Percentiles rank a stretch among this genome's conserved stretches.
phyloP scores from a whole-genome alignment of 1,140 invertebrate species.

The Hypothenemus hampei region DNA sequence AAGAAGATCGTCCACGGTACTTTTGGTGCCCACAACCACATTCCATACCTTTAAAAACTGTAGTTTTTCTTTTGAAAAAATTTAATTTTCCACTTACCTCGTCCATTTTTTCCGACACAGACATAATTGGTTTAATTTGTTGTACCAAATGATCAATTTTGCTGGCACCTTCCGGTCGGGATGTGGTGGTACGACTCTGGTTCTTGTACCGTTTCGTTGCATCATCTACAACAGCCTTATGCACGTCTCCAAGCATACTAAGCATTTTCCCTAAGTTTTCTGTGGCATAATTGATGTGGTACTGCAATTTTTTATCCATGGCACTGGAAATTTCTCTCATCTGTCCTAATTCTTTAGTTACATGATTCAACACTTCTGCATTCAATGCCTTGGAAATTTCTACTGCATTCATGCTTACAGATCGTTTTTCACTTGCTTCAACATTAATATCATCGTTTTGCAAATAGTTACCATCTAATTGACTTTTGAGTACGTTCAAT shows the following conservation, averaged over 20 bases:
- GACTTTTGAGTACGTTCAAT: conserved; percentile 69
- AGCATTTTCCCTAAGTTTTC: conserved; percentile 73
- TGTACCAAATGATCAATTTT: conserved; percentile 73
- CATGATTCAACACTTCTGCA: conserved; percentile 68
- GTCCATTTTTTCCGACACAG: conserved; percentile 84
- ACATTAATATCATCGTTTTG: conserved; percentile 75
- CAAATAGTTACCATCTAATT: conserved; percentile 74
- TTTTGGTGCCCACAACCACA: conserved; percentile 80
- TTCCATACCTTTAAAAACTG: conserved; percentile 60
- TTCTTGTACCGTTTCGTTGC: conserved; percentile 37
- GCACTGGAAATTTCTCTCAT: conserved; percentile 67
- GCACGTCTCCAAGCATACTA: conserved; percentile 71
- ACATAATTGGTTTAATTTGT: conserved; percentile 75
- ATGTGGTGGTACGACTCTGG: conserved; percentile 48
- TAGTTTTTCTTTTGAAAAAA: neutral
- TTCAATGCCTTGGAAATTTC: conserved; percentile 75
- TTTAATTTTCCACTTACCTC: conserved; percentile 45
- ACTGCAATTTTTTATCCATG: conserved; percentile 76
- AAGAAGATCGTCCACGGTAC: conserved; percentile 74
- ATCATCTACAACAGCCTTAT: conserved; percentile 70
- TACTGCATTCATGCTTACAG: conserved; percentile 70
- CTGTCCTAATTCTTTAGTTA: conserved; percentile 69
- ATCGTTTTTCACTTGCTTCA: conserved; percentile 79
- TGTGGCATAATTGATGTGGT: conserved; percentile 76
- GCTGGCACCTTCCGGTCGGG: conserved; percentile 54